phyloP scores from a whole-genome alignment of 2,797 vertebrate genomes.

The Spatula clypeata region DNA sequence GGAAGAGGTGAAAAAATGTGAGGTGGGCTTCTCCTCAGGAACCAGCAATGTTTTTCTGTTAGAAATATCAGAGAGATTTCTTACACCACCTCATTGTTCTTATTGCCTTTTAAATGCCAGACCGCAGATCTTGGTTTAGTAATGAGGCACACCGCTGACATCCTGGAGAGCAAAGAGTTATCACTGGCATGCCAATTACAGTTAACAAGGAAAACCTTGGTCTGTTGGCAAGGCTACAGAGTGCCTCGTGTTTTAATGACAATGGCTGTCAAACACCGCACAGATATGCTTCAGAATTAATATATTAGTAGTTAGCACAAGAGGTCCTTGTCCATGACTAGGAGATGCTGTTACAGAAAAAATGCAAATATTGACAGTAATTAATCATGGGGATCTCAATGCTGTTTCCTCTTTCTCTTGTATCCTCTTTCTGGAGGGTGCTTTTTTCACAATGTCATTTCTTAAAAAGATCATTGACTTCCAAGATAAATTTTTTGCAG shows the following conservation, averaged over 20 bases:
- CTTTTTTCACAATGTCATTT: neutral
- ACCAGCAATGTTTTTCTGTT: neutral
- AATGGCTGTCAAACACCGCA: conserved; percentile 34
- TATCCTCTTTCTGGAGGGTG: neutral
- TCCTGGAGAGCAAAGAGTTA: conserved; percentile 2
- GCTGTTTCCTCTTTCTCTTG: neutral
- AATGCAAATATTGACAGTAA: conserved; percentile 17
- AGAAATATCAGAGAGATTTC: neutral
- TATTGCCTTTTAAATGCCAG: neutral
- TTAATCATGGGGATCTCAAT: neutral
- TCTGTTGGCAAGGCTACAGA: conserved; percentile 17
- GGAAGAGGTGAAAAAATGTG: neutral
- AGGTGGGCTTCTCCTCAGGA: neutral
- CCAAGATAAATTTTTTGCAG: neutral
- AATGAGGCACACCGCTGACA: neutral
- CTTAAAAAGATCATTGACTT: neutral
- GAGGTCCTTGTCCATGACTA: neutral
- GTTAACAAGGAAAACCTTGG: neutral
- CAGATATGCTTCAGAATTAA: conserved; percentile 25
- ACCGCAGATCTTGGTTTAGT: neutral
- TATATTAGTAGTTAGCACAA: neutral
- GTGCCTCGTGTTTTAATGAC: conserved; percentile 1
- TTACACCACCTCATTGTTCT: neutral
- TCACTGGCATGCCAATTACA: neutral
- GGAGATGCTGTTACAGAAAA: neutral